Percentiles rank a stretch among this genome's conserved stretches.
Evolutionary conservation across 2,888 invertebrate genomes (phyloP).

Genomic region (Melieria crassipennis): DNA sequence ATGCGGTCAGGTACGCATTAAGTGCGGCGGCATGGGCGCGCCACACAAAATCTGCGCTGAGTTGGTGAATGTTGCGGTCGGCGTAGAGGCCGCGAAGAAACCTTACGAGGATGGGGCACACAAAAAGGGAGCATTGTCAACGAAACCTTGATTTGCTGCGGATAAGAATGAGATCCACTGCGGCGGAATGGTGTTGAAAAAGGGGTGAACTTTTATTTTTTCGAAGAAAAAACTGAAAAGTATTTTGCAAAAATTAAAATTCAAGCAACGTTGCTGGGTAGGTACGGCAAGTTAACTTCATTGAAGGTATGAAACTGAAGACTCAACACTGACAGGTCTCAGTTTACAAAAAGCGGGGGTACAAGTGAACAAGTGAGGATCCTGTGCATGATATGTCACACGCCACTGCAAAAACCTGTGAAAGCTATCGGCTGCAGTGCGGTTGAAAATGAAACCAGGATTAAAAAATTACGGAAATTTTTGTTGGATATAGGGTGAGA

Average conservation of each 20-base stretch:
- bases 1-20: constrained; percentile 13
- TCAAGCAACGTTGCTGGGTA: neutral
- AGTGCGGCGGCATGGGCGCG: neutral
- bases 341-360: too few relatives aligned
- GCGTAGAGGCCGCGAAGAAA: neutral
- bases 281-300: too few relatives aligned
- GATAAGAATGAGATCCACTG: too few relatives aligned
- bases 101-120: neutral
- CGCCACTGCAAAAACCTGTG: constrained; percentile 31
- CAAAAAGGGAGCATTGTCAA: constrained; percentile 16
- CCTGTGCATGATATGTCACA: constrained; percentile 43
- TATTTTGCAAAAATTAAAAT: neutral
- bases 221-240: too few relatives aligned
- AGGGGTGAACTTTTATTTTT: too few relatives aligned
- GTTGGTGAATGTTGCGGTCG: neutral
- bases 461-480: too few relatives aligned
- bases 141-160: constrained; percentile 5
- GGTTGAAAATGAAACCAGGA: too few relatives aligned
- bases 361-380: too few relatives aligned
- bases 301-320: neutral
- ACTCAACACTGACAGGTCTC: neutral
- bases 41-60: neutral
- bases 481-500: too few relatives aligned
- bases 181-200: too few relatives aligned
- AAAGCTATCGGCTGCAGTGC: constrained; percentile 12